Evolutionary conservation across 1,140 invertebrate species (phyloP).

Genomic region (Telenomus remus): DNA sequence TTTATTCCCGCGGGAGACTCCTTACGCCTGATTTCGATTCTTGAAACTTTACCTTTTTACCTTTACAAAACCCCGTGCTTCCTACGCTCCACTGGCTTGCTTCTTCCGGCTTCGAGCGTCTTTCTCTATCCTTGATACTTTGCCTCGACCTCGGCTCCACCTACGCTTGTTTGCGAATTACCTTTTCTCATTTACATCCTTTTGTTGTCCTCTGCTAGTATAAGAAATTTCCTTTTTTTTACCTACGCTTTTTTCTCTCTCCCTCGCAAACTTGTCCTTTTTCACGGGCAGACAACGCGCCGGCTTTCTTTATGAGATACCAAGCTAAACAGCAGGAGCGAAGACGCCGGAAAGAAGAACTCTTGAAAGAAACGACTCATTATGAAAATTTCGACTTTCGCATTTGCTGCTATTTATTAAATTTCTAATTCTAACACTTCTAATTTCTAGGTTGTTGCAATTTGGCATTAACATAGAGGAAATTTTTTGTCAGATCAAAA

Average conservation of each 20-base stretch:
- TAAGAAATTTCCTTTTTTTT: conserved; percentile 60
- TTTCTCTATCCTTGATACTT: conserved; percentile 40
- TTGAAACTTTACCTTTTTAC: conserved; percentile 65
- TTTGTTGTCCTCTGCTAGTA: conserved; percentile 62
- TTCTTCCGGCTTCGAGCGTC: conserved; percentile 36
- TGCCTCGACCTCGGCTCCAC: conserved; percentile 50
- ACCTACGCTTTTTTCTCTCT: conserved; percentile 40
- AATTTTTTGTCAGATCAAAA: conserved; percentile 26
- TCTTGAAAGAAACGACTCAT: conserved; percentile 22
- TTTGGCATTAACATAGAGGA: conserved; percentile 43
- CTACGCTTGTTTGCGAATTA: conserved; percentile 69
- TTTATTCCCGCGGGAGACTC: conserved; percentile 61
- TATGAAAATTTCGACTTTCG: conserved; percentile 37
- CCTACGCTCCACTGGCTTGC: conserved; percentile 56
- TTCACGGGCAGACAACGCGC: conserved; percentile 41
- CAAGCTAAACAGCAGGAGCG: background rate
- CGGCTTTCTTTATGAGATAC: conserved; percentile 46
- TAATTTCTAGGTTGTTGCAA: conserved; percentile 19
- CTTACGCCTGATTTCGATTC: conserved; percentile 70
- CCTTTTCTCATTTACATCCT: conserved; percentile 68
- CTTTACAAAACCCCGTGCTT: conserved; percentile 43
- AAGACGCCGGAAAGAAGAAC: conserved; percentile 1
- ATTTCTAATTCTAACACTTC: conserved; percentile 26
- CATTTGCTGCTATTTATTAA: conserved; percentile 9
- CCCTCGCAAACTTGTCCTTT: conserved; percentile 13